phyloP scores from a whole-genome alignment of 2,797 vertebrate species.

The Sebastes melanostomus region DNA sequence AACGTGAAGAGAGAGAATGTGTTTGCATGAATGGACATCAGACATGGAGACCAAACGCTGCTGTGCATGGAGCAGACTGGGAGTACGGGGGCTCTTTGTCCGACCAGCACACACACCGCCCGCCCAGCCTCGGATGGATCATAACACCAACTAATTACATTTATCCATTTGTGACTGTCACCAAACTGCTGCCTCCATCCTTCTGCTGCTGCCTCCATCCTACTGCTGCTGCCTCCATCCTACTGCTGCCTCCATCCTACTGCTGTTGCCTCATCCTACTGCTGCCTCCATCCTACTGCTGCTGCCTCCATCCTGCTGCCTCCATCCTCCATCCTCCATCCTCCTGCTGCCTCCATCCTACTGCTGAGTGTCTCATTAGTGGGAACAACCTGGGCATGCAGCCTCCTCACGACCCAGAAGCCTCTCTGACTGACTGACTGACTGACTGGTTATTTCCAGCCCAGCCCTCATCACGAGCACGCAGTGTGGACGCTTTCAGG shows the following conservation, averaged over 20 bases:
- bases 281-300: background rate
- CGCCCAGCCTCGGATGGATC: background rate
- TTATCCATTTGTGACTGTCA: conserved; percentile 28
- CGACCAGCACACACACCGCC: background rate
- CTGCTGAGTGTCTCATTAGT: conserved; percentile 23
- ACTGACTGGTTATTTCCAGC: conserved; percentile 15
- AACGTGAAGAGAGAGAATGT: conserved; percentile 21
- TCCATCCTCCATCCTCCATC: too few relatives aligned
- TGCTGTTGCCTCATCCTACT: background rate
- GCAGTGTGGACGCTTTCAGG: background rate
- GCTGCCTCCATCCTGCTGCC: background rate
- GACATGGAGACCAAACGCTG: conserved; percentile 38
- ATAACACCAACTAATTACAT: conserved; percentile 46
- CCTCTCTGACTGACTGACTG: background rate
- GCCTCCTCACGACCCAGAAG: conserved; percentile 52
- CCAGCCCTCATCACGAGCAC: conserved; percentile 22
- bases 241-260: too few relatives aligned
- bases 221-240: background rate
- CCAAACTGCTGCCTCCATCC: background rate
- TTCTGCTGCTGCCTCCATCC: too few relatives aligned
- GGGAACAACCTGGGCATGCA: conserved; percentile 14
- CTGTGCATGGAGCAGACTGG: conserved; percentile 18
- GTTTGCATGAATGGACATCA: conserved; percentile 66
- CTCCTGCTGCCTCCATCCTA: too few relatives aligned
- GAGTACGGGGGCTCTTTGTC: conserved; percentile 60